Evolutionary conservation across 2,113 vertebrate species (phyloP), one percentile per base, ranked within the genome.

Genomic region (Nycticorax nycticorax): DNA sequence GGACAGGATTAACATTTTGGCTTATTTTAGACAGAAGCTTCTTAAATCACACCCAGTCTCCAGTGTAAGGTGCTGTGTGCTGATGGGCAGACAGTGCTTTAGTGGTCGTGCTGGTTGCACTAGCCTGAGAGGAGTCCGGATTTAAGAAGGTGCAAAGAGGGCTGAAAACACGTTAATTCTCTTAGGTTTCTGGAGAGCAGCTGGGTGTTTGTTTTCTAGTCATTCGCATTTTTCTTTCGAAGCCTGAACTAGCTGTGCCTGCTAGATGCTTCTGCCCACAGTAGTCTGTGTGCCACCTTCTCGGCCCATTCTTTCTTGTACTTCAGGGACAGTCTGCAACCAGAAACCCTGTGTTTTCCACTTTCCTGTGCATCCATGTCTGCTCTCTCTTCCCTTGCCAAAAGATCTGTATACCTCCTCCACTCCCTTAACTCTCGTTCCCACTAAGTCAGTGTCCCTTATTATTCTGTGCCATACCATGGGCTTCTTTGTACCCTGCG

Each of bases 271-370:
- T n/a, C 79, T 90, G 55, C 47, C 55, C 56, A 8, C n/a, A 8
- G 66, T 37, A 64, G 64, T 12, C 50, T n/a, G 41, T 33, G 20
- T 0, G 9, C 43, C 41, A 57, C 57, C 41, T 48, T 78, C 73
- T 50, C 50, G 37, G 35, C 32, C 59, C 22, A 3, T 72, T 72
- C 52, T 37, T 32, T 78, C 55, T n/a, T 43, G 17, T 3, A 6
- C 41, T 62, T 53, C 39, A 69, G 63, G 39, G 71, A 32, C 62
- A 91, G 16, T 47, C 37, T 92, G 52, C 64, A 56, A 6, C 26
- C 50, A 53, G 33, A 17, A 50, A 26, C 18, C n/a, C 6, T 4
- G 6, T 7, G 28, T 22, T 57, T 39, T 14, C 33, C 0, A 1
- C 48, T 27, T 28, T 7, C 14, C 27, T 66, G 24, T 30, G 67